A percentile compares a stretch with the other conserved stretches of the same genome.
Evolutionary conservation across 92 coral and sea anemone species (phyloP).

Genomic region (Umimayanthus chanpuru): DNA sequence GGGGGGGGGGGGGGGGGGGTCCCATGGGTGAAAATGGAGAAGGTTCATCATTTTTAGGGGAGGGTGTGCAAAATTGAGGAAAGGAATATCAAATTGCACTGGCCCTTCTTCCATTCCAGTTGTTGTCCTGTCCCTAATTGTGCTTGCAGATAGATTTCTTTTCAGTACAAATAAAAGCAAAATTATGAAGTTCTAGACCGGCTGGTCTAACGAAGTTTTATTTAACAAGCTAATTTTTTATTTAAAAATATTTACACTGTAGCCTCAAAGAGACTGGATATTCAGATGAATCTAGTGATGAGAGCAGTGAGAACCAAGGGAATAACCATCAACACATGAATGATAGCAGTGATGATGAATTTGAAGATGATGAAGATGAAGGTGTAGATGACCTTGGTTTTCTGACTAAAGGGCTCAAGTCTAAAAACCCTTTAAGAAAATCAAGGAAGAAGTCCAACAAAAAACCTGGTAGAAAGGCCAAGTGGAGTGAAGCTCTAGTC

Average conservation of each 20-base stretch:
- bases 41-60: conserved; percentile 1
- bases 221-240: not conserved
- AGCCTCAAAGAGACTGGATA: too few species aligned
- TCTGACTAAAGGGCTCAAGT: conserved; percentile 19
- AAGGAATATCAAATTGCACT: conserved; percentile 11
- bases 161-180: conserved; percentile 14
- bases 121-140: conserved; percentile 14
- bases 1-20: conserved; percentile 14
- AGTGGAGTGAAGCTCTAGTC: conserved; percentile 56
- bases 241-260: too few species aligned
- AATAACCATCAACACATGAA: too few species aligned
- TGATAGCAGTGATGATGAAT: conserved; percentile 29
- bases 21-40: not conserved
- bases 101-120: not conserved
- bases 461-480: conserved; percentile 59
- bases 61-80: conserved; percentile 21
- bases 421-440: conserved; percentile 12
- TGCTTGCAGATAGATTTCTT: conserved; percentile 19
- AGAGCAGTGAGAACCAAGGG: too few species aligned
- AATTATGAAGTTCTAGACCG: not conserved
- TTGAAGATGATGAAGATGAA: conserved; percentile 16
- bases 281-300: too few species aligned
- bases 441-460: conserved; percentile 34
- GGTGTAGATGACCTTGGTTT: conserved; percentile 26
- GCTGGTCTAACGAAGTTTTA: conserved; percentile 11